Evolutionary conservation across 2,113 vertebrate genomes (phyloP).

Genomic region (Arenaria interpres): DNA sequence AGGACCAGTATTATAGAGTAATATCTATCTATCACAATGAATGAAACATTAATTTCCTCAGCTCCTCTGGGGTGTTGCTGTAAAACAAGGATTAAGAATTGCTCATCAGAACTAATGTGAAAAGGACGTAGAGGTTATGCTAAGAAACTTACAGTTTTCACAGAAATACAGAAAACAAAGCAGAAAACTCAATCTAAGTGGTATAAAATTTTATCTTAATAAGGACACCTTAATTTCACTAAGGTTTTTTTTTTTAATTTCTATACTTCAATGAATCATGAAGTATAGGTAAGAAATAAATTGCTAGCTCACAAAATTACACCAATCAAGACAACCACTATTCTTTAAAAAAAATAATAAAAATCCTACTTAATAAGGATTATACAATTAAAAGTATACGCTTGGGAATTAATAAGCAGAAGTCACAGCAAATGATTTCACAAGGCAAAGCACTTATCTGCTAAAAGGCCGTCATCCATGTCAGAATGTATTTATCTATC

Average conservation of each 20-base stretch:
- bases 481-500: background rate
- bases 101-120: background rate
- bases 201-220: background rate
- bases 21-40: background rate
- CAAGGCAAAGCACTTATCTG: background rate
- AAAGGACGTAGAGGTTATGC: background rate
- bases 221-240: background rate
- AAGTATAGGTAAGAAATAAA: background rate
- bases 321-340: background rate
- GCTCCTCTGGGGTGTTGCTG: background rate
- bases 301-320: background rate
- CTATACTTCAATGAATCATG: background rate
- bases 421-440: background rate
- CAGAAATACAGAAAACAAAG: background rate
- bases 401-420: background rate
- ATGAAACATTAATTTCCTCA: constrained; percentile 21
- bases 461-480: background rate
- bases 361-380: background rate
- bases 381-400: background rate
- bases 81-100: constrained; percentile 40
- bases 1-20: background rate
- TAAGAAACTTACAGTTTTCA: background rate
- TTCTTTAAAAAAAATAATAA: background rate
- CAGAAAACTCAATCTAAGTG: background rate
- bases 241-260: background rate